These are phyloP conservation scores for Drosophila aff. DNA, from an alignment of 1,140 invertebrate species.

Conservation along the genomic window DNA sequence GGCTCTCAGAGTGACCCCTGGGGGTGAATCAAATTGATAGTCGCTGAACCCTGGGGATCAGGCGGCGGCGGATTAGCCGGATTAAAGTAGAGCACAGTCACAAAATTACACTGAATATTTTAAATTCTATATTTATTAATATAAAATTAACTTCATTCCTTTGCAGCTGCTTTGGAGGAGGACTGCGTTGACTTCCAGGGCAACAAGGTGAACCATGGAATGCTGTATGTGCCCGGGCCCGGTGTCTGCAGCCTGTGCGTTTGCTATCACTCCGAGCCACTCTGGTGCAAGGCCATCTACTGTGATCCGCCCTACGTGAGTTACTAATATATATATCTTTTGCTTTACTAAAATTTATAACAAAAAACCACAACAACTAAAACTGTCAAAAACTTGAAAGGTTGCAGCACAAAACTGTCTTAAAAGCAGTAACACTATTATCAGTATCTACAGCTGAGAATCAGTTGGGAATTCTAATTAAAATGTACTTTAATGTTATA, in stretches of 20 bases:
- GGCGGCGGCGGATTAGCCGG: constrained; percentile 28
- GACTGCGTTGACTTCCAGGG: constrained; percentile 93
- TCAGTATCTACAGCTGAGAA: too few relatives aligned
- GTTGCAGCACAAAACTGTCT: too few relatives aligned
- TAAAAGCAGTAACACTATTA: too few relatives aligned
- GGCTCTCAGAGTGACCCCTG: constrained; percentile 16
- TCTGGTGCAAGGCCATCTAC: constrained; percentile 94
- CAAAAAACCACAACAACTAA: not conserved
- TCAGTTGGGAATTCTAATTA: too few relatives aligned
- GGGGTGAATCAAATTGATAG: constrained; percentile 47
- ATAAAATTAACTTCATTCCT: not conserved
- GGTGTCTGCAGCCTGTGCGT: constrained; percentile 94
- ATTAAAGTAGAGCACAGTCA: constrained; percentile 47
- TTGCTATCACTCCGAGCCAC: constrained; percentile 93
- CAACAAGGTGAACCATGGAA: constrained; percentile 90
- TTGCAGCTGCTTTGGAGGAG: constrained; percentile 88
- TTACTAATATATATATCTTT: constrained; percentile 31
- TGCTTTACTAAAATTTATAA: not conserved
- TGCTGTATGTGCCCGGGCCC: constrained; percentile 93
- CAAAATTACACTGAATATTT: not conserved
- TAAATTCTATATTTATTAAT: not conserved
- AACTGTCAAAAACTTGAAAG: too few relatives aligned
- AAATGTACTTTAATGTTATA: too few relatives aligned
- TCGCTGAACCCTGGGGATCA: constrained; percentile 38
- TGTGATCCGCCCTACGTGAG: constrained; percentile 93